Evolutionary conservation across 2,888 invertebrate genomes (phyloP), one percentile per base, ranked within the genome.

Genomic region (Diaphora mendica): DNA sequence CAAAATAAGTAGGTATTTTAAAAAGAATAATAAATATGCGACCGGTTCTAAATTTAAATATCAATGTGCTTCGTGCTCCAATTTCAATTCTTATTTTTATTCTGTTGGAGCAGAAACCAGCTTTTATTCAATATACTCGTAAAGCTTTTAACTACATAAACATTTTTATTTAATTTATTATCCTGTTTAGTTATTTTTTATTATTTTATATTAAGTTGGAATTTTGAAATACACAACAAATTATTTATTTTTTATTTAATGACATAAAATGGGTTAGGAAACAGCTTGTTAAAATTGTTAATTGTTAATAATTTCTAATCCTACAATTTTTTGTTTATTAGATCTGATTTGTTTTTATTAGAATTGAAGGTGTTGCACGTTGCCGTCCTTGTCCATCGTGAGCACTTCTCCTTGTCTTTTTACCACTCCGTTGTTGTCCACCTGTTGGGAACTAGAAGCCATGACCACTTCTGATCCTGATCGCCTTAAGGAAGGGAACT

Each of bases 41-140:
- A 67, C 67, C 44, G 44, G 67, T 44, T 67, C 8, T 26, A 59
- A n/a, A 26, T 66, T 67, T 20, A 48, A 67, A 67, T 42, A 30
- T 30, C 67, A 67, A 20, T 26, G 17, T 26, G 26, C 42, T 7
- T 66, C 8, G n/a, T 66, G 17, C 42, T 44, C 26, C 3, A 67
- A 30, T 67, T 67, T 30, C 8, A 44, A 30, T 26, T 13, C 15
- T 59, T 30, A 30, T 30, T 62, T 7, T 30, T 30, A 59, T 30
- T 26, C 13, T 26, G 11, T 59, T 59, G 15, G 0, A 13, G 1
- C n/a, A 15, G n/a, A 26, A 15, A 26, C 11, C 13, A 59, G 8
- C 59, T 26, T 4, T 26, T 13, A 26, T n/a, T 55, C 23, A 48
- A 48, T 48, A 1, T 7, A 42, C 1, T 11, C 3, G 7, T 23